Conservation (phyloP, 2,113 vertebrate genomes). For the Mesembrinibis cayennensis region DNA sequence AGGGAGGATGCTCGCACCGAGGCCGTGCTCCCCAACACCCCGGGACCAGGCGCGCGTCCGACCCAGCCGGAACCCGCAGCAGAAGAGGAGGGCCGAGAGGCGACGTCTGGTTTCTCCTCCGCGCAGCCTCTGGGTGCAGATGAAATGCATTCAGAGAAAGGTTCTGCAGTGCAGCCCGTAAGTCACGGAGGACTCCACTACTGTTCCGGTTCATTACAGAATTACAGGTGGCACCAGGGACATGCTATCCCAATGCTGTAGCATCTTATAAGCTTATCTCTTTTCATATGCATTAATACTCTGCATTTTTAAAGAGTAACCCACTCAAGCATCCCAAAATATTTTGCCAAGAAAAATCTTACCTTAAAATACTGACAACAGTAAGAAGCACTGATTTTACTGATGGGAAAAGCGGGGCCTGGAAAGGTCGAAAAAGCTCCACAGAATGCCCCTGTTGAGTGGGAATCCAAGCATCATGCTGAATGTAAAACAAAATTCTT, state of each 20-base stretch:
- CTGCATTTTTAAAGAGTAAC: not conserved
- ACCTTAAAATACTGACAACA: not conserved
- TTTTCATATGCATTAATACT: not conserved
- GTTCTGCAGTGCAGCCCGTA: not conserved
- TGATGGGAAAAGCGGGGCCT: not conserved
- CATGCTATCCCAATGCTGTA: not conserved
- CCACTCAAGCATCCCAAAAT: not conserved
- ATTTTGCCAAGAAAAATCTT: not conserved
- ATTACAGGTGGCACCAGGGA: not conserved
- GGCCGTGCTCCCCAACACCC: not conserved
- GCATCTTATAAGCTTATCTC: not conserved
- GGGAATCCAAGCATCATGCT: not conserved
- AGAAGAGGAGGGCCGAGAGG: not conserved
- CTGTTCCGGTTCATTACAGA: not conserved
- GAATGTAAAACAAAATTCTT: not conserved
- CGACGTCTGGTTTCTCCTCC: not conserved
- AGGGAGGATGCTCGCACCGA: rapidly evolving
- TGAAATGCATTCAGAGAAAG: rapidly evolving
- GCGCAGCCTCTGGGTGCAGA: rapidly evolving
- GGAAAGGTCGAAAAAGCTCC: not conserved
- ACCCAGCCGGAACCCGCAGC: not conserved
- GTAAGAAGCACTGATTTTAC: not conserved
- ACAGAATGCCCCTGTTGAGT: not conserved
- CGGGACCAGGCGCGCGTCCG: rapidly evolving
- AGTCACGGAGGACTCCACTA: not conserved